Evolutionary conservation across 30 jellyfish, hydroid and myxozoan species (phyloP).

Genomic region (Aurelia sp.): DNA sequence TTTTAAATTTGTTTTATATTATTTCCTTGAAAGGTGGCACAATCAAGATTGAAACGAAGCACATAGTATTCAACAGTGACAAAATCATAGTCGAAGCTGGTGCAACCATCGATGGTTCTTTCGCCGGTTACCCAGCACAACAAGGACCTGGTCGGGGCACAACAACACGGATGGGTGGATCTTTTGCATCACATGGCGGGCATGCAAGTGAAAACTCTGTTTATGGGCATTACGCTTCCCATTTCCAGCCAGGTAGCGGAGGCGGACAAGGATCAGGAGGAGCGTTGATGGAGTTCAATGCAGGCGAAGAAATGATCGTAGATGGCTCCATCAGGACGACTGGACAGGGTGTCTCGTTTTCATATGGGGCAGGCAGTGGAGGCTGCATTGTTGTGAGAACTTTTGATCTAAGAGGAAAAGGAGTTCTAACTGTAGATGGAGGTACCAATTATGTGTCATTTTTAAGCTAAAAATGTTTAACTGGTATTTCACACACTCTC

Average conservation of each 20-base stretch:
- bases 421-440: slow-evolving; percentile 43
- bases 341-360: slow-evolving; percentile 26
- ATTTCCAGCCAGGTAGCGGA: slow-evolving; percentile 72
- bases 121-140: slow-evolving; percentile 33
- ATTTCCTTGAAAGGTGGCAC: slow-evolving; percentile 46
- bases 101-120: slow-evolving; percentile 33
- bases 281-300: slow-evolving; percentile 35
- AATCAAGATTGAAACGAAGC: slow-evolving; percentile 11
- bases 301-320: slow-evolving; percentile 30
- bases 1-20: background rate
- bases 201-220: slow-evolving; percentile 47
- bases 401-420: slow-evolving; percentile 53
- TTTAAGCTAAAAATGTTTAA: no score
- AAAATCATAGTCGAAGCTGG: slow-evolving; percentile 55
- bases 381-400: slow-evolving; percentile 61
- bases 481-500: no score
- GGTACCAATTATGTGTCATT: background rate
- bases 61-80: slow-evolving; percentile 41
- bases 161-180: slow-evolving; percentile 43
- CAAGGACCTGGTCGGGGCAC: slow-evolving; percentile 70
- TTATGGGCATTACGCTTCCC: slow-evolving; percentile 53
- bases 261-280: slow-evolving; percentile 76
- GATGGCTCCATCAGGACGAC: slow-evolving; percentile 35
- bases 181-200: slow-evolving; percentile 73
- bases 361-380: slow-evolving; percentile 75